These are phyloP conservation scores for Columba guinea DNA, from an alignment of 2,797 vertebrate genomes.

Conservation along the genomic window DNA sequence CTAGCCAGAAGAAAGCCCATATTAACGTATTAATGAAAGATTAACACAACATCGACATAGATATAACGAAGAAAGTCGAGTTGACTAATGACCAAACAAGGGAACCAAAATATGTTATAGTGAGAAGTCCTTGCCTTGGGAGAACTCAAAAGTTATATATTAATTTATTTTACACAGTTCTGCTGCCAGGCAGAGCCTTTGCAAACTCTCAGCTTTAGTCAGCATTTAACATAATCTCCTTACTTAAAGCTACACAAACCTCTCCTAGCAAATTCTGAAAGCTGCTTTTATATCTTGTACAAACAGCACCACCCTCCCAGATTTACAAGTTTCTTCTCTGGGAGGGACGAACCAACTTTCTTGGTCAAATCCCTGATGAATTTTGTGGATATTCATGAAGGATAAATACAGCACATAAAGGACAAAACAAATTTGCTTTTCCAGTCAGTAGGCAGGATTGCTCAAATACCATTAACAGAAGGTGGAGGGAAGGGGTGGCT, in stretches of 20 bases:
- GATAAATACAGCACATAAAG: constrained; percentile 72
- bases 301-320: constrained; percentile 63
- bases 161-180: constrained; percentile 21
- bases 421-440: constrained; percentile 76
- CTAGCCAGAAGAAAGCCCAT: not conserved
- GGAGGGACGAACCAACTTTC: constrained; percentile 63
- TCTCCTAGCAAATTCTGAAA: constrained; percentile 74
- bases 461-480: constrained; percentile 60
- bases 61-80: not conserved
- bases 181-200: constrained; percentile 25
- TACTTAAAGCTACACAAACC: constrained; percentile 71
- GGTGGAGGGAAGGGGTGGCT: not conserved
- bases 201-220: constrained; percentile 23
- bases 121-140: constrained; percentile 1
- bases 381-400: constrained; percentile 70
- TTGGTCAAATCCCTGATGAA: constrained; percentile 74
- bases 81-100: not conserved
- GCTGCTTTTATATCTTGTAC: constrained; percentile 74
- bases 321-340: constrained; percentile 67
- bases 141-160: constrained; percentile 25
- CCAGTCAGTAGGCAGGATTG: constrained; percentile 48
- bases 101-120: not conserved
- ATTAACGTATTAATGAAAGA: not conserved
- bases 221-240: constrained; percentile 77
- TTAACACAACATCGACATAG: not conserved